Percentiles rank a stretch among this genome's conserved stretches.
These are phyloP conservation scores for Brachylomia viminalis DNA, from an alignment of 2,888 invertebrate species.

Conservation along the genomic window DNA sequence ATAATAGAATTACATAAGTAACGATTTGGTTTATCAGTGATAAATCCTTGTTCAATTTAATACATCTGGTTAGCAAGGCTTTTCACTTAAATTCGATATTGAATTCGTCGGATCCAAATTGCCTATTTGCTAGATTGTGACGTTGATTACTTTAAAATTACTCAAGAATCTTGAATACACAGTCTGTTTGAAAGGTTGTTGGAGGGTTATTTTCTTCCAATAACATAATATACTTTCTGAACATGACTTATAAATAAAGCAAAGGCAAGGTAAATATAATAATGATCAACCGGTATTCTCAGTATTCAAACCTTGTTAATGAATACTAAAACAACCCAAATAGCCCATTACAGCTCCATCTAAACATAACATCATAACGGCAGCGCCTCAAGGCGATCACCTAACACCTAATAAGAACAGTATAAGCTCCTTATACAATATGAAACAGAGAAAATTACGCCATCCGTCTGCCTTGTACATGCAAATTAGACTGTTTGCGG, in stretches of 20 bases:
- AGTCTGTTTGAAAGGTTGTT: not conserved
- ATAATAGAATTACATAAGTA: not conserved
- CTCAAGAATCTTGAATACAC: not conserved
- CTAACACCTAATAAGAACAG: conserved; percentile 65
- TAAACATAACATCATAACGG: conserved; percentile 45
- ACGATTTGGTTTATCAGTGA: not conserved
- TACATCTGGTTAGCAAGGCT: not conserved
- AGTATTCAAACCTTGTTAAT: not conserved
- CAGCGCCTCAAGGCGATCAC: conserved; percentile 60
- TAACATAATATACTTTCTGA: not conserved
- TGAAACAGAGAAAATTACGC: conserved; percentile 80
- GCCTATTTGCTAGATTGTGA: conserved; percentile 19
- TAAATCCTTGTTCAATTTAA: conserved; percentile 32
- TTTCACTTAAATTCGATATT: conserved; percentile 15
- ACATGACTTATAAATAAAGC: not conserved
- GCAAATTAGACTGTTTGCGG: conserved; percentile 83
- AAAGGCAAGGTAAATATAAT: not conserved
- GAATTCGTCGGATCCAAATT: conserved; percentile 31
- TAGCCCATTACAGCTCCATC: conserved; percentile 3
- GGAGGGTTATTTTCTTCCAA: not conserved
- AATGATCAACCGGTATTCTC: no score
- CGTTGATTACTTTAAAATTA: conserved; percentile 10
- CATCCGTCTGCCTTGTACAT: conserved; percentile 80
- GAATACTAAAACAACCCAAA: conserved; percentile 17
- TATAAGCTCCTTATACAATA: conserved; percentile 74